Base-by-base conservation (phyloP, 2,797 vertebrate genomes). In the Rhynchonycteris naso region DNA sequence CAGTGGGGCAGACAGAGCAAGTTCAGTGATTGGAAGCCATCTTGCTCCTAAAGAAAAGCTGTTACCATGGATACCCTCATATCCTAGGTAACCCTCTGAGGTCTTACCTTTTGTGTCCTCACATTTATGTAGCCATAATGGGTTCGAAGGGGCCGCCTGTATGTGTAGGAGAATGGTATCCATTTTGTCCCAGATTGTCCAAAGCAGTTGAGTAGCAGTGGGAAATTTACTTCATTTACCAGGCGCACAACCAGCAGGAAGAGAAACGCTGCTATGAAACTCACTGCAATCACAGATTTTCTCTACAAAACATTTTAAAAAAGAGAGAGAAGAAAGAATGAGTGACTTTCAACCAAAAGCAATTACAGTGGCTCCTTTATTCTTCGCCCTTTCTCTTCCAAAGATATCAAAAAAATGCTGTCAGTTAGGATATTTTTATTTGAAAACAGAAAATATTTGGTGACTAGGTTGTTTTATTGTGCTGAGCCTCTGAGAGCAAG, bases 91-190 rank as follows among this genome's bases (percentile, higher is more conserved):
- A 88, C 30, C 35, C 63, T 85, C 78, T 3, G 33, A 91, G 50
- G 35, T 84, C 99, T 99, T 98, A 99, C 99, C 99, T 99, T 99
- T 97, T 99, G 99, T 7, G 99, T 99, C 96, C 99, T 99, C 93
- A 99, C 98, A 93, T 99, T 99, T 93, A 99, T 96, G 78, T 99
- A 99, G 91, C 99, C 99, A 33, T 97, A 98, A 97, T 99, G 99
- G 93, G 98, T 99, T 93, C 98, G 99, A 97, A 98, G 98, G 97
- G 98, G 98, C 96, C 98, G 99, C 97, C 98, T 98, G 24, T 98
- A 98, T 58, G 98, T 98, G 52, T 99, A 98, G 95, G 99, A 98
- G 98, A 99, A 99, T 4, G 99, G 99, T 96, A 98, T 98, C 98
- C 98, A 99, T 75, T 98, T 98, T 95, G 98, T 97, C 96, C 98